These are phyloP conservation scores for Drosophila gunungcola DNA, from an alignment of 1,140 invertebrate species.

Conservation along the genomic window DNA sequence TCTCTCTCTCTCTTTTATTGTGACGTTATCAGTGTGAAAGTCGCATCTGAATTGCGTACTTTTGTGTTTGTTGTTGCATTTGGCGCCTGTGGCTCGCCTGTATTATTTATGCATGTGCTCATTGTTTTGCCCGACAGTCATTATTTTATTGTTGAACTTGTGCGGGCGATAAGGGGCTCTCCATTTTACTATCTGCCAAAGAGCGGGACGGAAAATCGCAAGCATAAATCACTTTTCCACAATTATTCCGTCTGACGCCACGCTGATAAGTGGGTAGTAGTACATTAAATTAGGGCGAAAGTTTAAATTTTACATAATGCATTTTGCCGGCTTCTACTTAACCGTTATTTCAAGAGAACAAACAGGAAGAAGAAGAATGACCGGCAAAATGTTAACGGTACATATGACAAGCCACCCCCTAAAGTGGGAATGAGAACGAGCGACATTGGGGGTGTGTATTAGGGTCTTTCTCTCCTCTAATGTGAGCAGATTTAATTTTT, in stretches of 20 bases:
- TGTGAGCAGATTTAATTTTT: conserved; percentile 25
- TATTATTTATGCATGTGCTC: conserved; percentile 48
- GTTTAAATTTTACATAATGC: conserved; percentile 40
- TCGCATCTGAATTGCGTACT: conserved; percentile 12
- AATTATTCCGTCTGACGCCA: conserved; percentile 35
- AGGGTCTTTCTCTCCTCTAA: conserved; percentile 28
- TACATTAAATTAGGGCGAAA: conserved; percentile 29
- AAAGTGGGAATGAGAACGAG: conserved; percentile 13
- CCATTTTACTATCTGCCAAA: conserved; percentile 28
- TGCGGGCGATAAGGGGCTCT: conserved; percentile 43
- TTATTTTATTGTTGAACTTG: conserved; percentile 48
- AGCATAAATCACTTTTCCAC: conserved; percentile 58
- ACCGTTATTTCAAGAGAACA: conserved; percentile 1
- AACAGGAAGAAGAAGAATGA: conserved; percentile 43
- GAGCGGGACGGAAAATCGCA: conserved; percentile 4
- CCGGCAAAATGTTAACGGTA: conserved; percentile 74
- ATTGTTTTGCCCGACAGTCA: conserved; percentile 61
- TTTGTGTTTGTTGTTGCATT: conserved; percentile 10
- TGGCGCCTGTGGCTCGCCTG: conserved; percentile 10
- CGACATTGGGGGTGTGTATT: conserved; percentile 48
- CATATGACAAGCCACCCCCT: conserved; percentile 49
- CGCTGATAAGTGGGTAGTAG: conserved; percentile 43
- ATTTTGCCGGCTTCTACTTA: conserved; percentile 40
- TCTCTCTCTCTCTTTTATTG: conserved; percentile 6
- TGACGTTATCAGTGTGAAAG: conserved; percentile 55